These are phyloP conservation scores for Mormyrus hasselquistii DNA, from an alignment of 2,797 vertebrate species.

Conservation along the genomic window DNA sequence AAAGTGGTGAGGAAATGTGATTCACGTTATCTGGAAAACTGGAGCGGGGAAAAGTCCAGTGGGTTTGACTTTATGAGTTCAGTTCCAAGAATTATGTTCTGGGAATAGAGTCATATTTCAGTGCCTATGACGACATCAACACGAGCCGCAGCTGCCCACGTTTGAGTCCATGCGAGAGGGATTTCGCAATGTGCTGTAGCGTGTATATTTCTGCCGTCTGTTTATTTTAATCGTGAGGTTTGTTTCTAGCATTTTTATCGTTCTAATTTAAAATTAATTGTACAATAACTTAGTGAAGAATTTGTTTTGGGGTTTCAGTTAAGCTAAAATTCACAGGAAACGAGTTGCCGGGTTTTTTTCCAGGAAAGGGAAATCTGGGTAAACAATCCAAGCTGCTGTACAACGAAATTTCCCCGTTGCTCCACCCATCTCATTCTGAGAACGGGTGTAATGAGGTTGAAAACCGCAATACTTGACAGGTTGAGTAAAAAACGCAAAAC, in stretches of 20 bases:
- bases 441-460: conserved; percentile 3
- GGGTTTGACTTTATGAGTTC: conserved; percentile 61
- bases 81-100: conserved; percentile 71
- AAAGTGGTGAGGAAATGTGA: not conserved
- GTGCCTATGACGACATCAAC: conserved; percentile 62
- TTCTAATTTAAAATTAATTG: not conserved
- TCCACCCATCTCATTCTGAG: not conserved
- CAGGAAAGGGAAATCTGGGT: not conserved
- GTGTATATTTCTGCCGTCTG: not conserved
- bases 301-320: not conserved
- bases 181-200: not conserved
- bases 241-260: not conserved
- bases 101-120: conserved; percentile 56
- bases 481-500: not conserved
- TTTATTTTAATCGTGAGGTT: not conserved
- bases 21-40: not conserved
- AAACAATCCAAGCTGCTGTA: not conserved
- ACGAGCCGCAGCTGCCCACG: not conserved
- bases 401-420: not conserved
- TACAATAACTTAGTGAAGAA: not conserved
- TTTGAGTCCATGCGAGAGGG: not conserved
- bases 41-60: conserved; percentile 23
- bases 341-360: not conserved
- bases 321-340: conserved; percentile 13
- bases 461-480: not conserved